Conservation (phyloP, 2,888 invertebrate species). For the Laspeyria flexula region DNA sequence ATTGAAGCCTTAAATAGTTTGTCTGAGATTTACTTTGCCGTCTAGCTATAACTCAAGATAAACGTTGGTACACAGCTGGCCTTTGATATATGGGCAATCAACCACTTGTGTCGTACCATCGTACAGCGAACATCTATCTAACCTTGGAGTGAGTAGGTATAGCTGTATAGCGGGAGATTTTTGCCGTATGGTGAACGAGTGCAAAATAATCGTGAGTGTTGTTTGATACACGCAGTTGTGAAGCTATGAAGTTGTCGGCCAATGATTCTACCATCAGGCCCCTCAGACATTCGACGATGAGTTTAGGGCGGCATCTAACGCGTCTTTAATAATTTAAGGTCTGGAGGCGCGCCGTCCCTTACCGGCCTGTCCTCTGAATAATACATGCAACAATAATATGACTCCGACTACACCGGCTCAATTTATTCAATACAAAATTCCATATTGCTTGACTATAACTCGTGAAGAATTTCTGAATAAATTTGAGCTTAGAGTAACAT, state of each 20-base stretch:
- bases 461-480: slow-evolving; percentile 25
- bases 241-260: slow-evolving; percentile 39
- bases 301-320: slow-evolving; percentile 77
- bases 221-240: slow-evolving; percentile 20
- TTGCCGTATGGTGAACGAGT: not conserved
- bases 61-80: slow-evolving; percentile 35
- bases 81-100: slow-evolving; percentile 10
- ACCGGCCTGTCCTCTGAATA: slow-evolving; percentile 73
- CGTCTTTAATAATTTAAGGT: slow-evolving; percentile 83
- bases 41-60: slow-evolving; percentile 40
- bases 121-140: not conserved
- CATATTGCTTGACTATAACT: slow-evolving; percentile 34
- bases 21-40: slow-evolving; percentile 65
- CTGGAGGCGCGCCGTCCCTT: slow-evolving; percentile 66
- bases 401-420: slow-evolving; percentile 59
- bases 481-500: slow-evolving; percentile 23
- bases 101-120: not conserved
- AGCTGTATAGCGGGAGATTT: not conserved
- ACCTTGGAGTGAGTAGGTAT: not conserved
- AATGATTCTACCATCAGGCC: slow-evolving; percentile 70
- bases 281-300: slow-evolving; percentile 66
- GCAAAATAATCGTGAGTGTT: not conserved
- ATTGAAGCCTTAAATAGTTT: slow-evolving; percentile 71
- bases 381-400: slow-evolving; percentile 82
- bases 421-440: slow-evolving; percentile 62